phyloP scores from a whole-genome alignment of 2,888 invertebrate species.

The Bruchidius siliquastri region DNA sequence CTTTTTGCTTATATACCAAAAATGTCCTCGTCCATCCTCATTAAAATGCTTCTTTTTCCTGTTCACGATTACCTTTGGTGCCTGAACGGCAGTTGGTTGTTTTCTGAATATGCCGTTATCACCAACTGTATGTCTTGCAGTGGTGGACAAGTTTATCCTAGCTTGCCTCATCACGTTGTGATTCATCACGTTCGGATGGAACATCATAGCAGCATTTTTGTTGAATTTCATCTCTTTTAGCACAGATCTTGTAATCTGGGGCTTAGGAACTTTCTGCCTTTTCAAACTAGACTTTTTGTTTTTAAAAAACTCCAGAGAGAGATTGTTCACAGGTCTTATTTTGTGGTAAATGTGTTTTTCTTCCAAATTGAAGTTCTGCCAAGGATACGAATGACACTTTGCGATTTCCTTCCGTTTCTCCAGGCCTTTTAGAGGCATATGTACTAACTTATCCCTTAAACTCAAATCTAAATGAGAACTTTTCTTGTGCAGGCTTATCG shows the following conservation, averaged over 20 bases:
- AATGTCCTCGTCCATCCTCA: constrained; percentile 2
- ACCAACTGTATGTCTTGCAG: background rate
- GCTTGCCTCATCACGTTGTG: constrained; percentile 11
- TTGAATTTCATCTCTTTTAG: constrained; percentile 14
- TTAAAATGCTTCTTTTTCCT: background rate
- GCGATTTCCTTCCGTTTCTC: constrained; percentile 4
- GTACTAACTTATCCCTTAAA: constrained; percentile 12
- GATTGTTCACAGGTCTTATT: constrained; percentile 7
- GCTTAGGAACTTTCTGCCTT: constrained; percentile 2
- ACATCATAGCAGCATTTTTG: constrained; percentile 11
- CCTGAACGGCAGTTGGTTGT: background rate
- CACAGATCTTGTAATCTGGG: background rate
- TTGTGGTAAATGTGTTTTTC: constrained; percentile 1
- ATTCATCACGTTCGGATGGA: constrained; percentile 10
- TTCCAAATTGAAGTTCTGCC: constrained; percentile 25
- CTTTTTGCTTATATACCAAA: constrained; percentile 7
- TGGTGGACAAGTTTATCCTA: constrained; percentile 8
- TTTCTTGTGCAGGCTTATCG: constrained; percentile 6
- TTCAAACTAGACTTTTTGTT: constrained; percentile 13
- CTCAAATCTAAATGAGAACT: constrained; percentile 10
- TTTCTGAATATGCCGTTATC: background rate
- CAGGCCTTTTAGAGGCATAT: constrained; percentile 9
- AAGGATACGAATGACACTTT: constrained; percentile 18
- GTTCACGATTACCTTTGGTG: background rate
- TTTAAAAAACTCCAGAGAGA: constrained; percentile 8